A percentile compares a stretch with the other conserved stretches of the same genome.
phyloP scores from a whole-genome alignment of 2,113 vertebrate genomes.

The Stomatorhinus ivindoensis region DNA sequence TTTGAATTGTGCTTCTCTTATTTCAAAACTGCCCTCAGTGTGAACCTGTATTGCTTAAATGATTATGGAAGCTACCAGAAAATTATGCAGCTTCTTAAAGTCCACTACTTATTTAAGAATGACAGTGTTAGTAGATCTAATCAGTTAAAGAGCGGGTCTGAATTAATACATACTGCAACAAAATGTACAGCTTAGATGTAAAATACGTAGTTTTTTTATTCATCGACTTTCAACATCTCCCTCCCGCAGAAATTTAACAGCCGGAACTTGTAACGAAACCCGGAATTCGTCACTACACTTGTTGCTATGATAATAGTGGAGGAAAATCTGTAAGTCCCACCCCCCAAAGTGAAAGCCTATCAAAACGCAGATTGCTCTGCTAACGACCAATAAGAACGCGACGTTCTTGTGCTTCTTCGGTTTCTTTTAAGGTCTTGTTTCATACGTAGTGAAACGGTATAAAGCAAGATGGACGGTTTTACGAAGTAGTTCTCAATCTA shows the following conservation, averaged over 20 bases:
- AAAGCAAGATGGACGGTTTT: conserved; percentile 51
- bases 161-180: background rate
- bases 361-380: background rate
- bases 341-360: background rate
- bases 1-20: background rate
- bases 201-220: background rate
- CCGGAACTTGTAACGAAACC: background rate
- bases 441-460: background rate
- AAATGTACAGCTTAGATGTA: background rate
- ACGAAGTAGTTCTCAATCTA: background rate
- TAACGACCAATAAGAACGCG: background rate
- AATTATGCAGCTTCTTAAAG: background rate
- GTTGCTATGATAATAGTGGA: background rate
- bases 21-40: background rate
- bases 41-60: background rate
- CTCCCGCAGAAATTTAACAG: background rate
- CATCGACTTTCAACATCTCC: background rate
- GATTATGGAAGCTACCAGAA: background rate
- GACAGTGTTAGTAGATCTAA: background rate
- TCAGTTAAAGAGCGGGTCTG: background rate
- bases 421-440: background rate
- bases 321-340: background rate
- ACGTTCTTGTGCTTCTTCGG: background rate
- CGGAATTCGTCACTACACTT: background rate
- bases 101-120: background rate